Conservation (phyloP, 2,113 vertebrate genomes). For the Hippoglossus stenolepis region DNA sequence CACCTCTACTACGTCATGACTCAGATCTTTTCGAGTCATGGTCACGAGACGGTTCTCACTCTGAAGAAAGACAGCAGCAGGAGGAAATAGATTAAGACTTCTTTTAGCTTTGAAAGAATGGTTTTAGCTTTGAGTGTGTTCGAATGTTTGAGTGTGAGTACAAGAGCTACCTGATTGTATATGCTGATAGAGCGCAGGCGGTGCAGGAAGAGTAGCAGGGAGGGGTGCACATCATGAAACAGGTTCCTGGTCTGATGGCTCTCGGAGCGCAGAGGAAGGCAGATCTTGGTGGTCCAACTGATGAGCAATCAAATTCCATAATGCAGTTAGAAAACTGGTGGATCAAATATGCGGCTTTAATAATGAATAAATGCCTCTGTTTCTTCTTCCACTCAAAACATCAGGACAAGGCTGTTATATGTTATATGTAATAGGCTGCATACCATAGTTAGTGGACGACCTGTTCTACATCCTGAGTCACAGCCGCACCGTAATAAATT, state of each 20-base stretch:
- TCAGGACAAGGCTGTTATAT: too few relatives aligned
- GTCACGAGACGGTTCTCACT: constrained; percentile 73
- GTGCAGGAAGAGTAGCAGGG: constrained; percentile 85
- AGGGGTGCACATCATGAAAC: constrained; percentile 85
- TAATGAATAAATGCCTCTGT: too few relatives aligned
- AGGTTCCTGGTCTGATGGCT: constrained; percentile 84
- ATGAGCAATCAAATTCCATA: neutral
- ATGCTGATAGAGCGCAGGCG: constrained; percentile 84
- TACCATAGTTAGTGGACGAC: too few relatives aligned
- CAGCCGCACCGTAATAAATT: too few relatives aligned
- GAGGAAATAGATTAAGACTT: too few relatives aligned
- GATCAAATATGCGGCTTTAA: too few relatives aligned
- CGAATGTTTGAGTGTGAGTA: neutral
- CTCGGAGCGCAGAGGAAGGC: constrained; percentile 82
- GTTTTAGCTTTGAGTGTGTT: neutral
- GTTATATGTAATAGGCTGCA: too few relatives aligned
- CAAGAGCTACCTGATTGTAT: constrained; percentile 75
- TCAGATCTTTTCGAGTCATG: constrained; percentile 82
- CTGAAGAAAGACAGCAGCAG: constrained; percentile 50
- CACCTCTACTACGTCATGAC: constrained; percentile 81
- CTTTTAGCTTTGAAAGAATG: too few relatives aligned
- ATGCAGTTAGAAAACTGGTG: too few relatives aligned
- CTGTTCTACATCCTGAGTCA: too few relatives aligned
- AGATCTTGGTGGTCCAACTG: constrained; percentile 86
- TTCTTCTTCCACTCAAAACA: too few relatives aligned